Conservation (phyloP, 2,888 invertebrate genomes). For the Troilus luridus region DNA sequence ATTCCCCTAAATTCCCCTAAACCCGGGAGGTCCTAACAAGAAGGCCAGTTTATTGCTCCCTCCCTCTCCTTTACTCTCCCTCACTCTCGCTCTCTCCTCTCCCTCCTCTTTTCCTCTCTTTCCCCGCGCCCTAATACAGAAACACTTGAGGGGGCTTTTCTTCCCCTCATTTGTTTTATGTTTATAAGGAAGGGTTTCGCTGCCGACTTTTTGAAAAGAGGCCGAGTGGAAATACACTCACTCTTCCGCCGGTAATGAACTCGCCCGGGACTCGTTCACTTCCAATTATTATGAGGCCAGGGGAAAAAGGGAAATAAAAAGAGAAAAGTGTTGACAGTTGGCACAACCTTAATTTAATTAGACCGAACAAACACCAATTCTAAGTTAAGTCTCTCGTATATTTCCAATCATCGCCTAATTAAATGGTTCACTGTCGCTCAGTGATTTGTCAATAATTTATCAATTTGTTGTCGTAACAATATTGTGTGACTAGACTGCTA, state of each 20-base stretch:
- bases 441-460: not conserved
- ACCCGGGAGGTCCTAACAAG: not conserved
- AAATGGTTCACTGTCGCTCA: not conserved
- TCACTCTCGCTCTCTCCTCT: too few relatives aligned
- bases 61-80: not conserved
- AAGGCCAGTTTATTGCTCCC: not conserved
- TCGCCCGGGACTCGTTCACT: not conserved
- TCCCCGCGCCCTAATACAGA: not conserved
- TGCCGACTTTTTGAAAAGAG: not conserved
- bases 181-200: not conserved
- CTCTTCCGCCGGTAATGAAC: not conserved
- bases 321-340: not conserved
- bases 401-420: not conserved
- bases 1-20: not conserved
- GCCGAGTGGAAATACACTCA: constrained; percentile 4
- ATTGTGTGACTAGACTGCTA: too few relatives aligned
- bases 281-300: not conserved
- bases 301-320: not conserved
- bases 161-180: constrained; percentile 35
- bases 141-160: constrained; percentile 15
- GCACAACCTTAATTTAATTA: not conserved
- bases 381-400: not conserved
- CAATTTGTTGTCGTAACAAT: not conserved
- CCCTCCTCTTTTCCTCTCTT: too few relatives aligned
- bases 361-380: not conserved